These are phyloP conservation scores for Pammene aurita DNA, from an alignment of 2,888 invertebrate species.

Conservation along the genomic window DNA sequence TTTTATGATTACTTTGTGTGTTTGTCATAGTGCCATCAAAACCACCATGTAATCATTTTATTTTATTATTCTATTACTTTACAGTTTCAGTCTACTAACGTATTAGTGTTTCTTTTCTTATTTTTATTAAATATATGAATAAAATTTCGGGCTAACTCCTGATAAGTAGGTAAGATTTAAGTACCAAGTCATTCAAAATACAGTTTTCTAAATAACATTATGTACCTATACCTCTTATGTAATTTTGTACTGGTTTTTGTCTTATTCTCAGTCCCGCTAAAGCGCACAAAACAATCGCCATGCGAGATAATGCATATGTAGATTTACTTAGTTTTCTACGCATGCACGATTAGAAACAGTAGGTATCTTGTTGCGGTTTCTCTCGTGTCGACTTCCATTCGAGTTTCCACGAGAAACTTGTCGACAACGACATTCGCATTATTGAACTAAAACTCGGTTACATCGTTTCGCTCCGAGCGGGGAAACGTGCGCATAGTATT, in stretches of 20 bases:
- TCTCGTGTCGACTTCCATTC: conserved; percentile 54
- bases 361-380: conserved; percentile 58
- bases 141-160: too few species aligned
- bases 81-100: too few species aligned
- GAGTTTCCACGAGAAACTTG: conserved; percentile 50
- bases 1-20: neutral
- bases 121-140: too few species aligned
- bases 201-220: neutral
- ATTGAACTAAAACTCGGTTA: neutral
- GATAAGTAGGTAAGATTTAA: too few species aligned
- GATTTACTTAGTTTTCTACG: conserved; percentile 46
- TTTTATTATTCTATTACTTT: too few species aligned
- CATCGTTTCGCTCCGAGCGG: conserved; percentile 4
- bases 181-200: neutral
- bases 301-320: conserved; percentile 39
- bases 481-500: conserved; percentile 44
- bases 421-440: conserved; percentile 32
- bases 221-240: too few species aligned
- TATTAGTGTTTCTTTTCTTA: too few species aligned
- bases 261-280: neutral
- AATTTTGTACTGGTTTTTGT: neutral
- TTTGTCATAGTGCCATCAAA: too few species aligned
- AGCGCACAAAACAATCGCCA: conserved; percentile 21
- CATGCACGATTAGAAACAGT: conserved; percentile 48
- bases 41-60: too few species aligned